Percentiles rank a stretch among this genome's conserved stretches.
phyloP scores from a whole-genome alignment of 2,113 vertebrate species.

The Oreochromis tanganicae region DNA sequence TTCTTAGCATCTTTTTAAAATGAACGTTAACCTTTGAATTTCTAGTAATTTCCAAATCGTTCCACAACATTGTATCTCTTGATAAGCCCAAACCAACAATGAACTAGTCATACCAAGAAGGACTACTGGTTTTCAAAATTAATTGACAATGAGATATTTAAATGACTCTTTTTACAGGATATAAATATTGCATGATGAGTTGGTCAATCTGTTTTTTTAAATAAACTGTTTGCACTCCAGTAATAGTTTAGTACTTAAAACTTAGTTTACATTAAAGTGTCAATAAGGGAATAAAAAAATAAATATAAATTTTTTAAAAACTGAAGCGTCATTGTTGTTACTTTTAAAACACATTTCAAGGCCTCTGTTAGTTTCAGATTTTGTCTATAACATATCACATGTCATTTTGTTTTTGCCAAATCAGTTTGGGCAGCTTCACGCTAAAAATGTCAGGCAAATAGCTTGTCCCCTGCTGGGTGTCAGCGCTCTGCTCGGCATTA shows the following conservation, averaged over 20 bases:
- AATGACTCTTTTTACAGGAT: neutral
- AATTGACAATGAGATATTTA: neutral
- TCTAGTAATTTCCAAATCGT: too few relatives aligned
- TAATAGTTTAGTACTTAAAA: neutral
- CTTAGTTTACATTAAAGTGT: neutral
- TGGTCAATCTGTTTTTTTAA: neutral
- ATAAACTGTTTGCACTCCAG: neutral
- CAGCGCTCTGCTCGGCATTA: conserved; percentile 45
- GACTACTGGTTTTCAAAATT: neutral
- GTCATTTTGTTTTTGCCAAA: neutral
- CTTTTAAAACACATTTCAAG: neutral
- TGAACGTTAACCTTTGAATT: neutral
- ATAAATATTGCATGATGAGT: neutral
- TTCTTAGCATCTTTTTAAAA: neutral
- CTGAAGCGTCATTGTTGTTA: neutral
- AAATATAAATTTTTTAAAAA: too few relatives aligned
- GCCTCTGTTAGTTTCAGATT: neutral
- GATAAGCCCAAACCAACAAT: too few relatives aligned
- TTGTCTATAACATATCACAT: neutral
- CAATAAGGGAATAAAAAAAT: neutral
- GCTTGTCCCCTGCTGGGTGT: conserved; percentile 35
- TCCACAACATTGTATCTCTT: too few relatives aligned
- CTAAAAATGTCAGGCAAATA: neutral
- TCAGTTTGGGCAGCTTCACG: neutral
- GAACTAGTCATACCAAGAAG: neutral